These are phyloP conservation scores for Nipponia nippon DNA, from an alignment of 2,113 vertebrate genomes.

Conservation along the genomic window DNA sequence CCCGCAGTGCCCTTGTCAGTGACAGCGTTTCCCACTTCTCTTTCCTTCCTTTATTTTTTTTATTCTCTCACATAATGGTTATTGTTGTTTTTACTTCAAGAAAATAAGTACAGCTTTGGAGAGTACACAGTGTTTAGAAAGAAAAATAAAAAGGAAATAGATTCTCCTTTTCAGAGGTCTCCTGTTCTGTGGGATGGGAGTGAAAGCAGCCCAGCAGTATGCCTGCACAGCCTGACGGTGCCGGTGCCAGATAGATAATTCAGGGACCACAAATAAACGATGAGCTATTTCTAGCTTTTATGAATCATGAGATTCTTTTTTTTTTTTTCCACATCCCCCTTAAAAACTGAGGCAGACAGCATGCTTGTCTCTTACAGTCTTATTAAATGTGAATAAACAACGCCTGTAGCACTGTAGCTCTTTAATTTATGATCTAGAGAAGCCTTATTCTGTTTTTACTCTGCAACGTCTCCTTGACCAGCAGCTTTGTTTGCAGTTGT, in stretches of 20 bases:
- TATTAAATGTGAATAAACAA: not conserved
- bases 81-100: not conserved
- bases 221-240: not conserved
- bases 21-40: not conserved
- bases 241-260: not conserved
- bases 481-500: conserved; percentile 13
- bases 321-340: not conserved
- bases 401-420: not conserved
- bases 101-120: not conserved
- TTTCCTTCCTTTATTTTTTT: not conserved
- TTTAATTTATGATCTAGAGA: not conserved
- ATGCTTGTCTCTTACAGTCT: not conserved
- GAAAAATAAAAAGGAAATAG: not conserved
- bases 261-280: not conserved
- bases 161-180: not conserved
- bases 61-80: not conserved
- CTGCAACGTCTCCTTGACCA: not conserved
- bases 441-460: not conserved
- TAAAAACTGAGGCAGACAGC: not conserved
- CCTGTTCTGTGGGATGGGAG: not conserved
- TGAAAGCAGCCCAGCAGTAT: not conserved
- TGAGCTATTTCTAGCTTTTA: conserved; percentile 2
- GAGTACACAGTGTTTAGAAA: not conserved
- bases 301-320: not conserved
- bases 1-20: not conserved